Percentiles rank a stretch among this genome's conserved stretches.
Conservation (phyloP, 2,797 vertebrate genomes). For the Lepus townsendii region DNA sequence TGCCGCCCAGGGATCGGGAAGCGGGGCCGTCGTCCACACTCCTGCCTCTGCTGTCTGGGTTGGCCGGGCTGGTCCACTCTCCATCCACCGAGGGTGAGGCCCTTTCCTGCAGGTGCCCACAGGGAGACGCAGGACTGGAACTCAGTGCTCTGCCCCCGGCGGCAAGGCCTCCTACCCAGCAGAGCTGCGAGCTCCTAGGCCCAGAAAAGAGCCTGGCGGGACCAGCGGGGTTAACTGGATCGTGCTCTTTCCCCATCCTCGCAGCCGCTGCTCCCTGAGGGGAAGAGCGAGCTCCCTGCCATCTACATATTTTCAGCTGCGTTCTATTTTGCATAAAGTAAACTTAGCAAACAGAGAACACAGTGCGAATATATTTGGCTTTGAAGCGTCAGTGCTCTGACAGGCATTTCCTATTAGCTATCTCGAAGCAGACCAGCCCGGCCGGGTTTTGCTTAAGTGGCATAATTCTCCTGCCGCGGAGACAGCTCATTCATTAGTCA, state of each 20-base stretch:
- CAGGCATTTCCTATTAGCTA: constrained; percentile 91
- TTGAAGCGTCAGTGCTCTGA: constrained; percentile 91
- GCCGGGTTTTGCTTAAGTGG: constrained; percentile 91
- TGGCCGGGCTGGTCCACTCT: neutral
- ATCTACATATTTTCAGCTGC: constrained; percentile 90
- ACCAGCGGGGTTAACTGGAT: neutral
- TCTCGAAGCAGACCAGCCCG: constrained; percentile 84
- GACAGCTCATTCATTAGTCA: constrained; percentile 91
- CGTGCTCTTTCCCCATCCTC: neutral
- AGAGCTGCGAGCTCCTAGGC: neutral
- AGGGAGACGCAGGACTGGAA: neutral
- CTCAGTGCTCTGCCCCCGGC: neutral
- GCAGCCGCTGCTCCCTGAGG: neutral
- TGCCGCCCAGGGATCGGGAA: neutral
- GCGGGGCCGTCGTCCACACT: neutral
- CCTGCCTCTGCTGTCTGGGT: neutral
- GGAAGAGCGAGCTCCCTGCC: constrained; percentile 85
- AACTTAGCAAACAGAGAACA: constrained; percentile 90
- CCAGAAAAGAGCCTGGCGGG: neutral
- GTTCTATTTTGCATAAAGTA: constrained; percentile 91
- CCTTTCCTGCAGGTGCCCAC: neutral
- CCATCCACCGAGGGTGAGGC: neutral
- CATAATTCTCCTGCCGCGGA: constrained; percentile 89
- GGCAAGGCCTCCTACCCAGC: neutral
- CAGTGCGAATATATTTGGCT: constrained; percentile 90